Conservation (phyloP, 2,888 invertebrate species). For the Pterobdella sp. region DNA sequence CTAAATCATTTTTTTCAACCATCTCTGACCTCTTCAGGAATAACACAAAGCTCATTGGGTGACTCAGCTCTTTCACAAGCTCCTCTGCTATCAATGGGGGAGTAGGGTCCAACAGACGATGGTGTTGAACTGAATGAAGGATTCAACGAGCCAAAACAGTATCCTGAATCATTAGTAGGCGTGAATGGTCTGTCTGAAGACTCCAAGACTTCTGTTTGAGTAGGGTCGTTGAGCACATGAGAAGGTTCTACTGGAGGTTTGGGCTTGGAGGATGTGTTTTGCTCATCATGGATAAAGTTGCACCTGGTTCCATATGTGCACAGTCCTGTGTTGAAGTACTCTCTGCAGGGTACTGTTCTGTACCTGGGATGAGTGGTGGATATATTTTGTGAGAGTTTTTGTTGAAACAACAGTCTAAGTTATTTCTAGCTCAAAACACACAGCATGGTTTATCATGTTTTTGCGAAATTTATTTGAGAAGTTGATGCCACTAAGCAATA, state of each 20-base stretch:
- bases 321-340: slow-evolving; percentile 90
- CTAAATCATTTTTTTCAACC: background rate
- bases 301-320: slow-evolving; percentile 96
- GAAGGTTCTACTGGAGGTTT: background rate
- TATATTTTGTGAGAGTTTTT: too few species aligned
- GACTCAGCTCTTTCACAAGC: slow-evolving; percentile 20
- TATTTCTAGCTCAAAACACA: too few species aligned
- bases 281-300: slow-evolving; percentile 85
- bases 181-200: slow-evolving; percentile 15
- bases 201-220: background rate
- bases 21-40: slow-evolving; percentile 9
- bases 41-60: slow-evolving; percentile 21
- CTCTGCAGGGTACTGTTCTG: slow-evolving; percentile 90
- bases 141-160: background rate
- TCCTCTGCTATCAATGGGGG: slow-evolving; percentile 21
- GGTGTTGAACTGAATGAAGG: slow-evolving; percentile 12
- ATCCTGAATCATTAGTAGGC: slow-evolving; percentile 23
- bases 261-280: background rate
- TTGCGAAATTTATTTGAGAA: too few species aligned
- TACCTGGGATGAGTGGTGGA: slow-evolving; percentile 57
- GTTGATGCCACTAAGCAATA: too few species aligned
- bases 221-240: background rate
- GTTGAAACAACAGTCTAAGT: too few species aligned
- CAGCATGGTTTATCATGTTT: too few species aligned
- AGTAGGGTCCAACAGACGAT: background rate